Conservation (phyloP, 2,797 vertebrate species). For the Phoebastria nigripes region DNA sequence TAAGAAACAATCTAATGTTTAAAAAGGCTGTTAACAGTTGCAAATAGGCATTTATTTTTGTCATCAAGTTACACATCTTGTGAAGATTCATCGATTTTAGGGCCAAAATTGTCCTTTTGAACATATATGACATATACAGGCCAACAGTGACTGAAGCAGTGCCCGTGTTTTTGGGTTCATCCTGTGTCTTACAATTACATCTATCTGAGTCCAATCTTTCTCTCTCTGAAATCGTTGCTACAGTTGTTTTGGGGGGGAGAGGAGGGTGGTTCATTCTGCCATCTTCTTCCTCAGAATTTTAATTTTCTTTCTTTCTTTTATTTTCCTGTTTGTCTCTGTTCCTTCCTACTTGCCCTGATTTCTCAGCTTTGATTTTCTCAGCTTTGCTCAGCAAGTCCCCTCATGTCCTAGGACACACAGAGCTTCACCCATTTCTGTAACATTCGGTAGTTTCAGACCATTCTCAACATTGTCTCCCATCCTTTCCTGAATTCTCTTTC, state of each 20-base stretch:
- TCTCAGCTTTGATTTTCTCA: not conserved
- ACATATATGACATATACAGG: not conserved
- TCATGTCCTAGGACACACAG: not conserved
- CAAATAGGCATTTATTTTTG: conserved; percentile 12
- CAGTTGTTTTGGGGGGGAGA: not conserved
- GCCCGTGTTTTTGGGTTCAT: not conserved
- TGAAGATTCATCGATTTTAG: not conserved
- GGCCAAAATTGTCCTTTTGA: not conserved
- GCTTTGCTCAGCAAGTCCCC: not conserved
- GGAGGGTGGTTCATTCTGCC: not conserved
- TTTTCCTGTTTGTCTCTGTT: not conserved
- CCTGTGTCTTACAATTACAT: not conserved
- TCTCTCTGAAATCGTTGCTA: not conserved
- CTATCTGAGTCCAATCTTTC: not conserved
- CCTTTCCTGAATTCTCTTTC: not conserved
- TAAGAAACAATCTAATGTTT: not conserved
- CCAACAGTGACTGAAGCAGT: not conserved
- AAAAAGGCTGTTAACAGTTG: conserved; percentile 22
- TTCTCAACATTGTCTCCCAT: not conserved
- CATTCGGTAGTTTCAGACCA: rapidly evolving
- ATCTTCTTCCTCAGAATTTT: not conserved
- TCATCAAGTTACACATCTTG: not conserved
- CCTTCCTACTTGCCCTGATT: not conserved
- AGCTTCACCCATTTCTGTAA: not conserved
- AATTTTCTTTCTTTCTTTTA: not conserved